phyloP scores from a whole-genome alignment of 2,797 vertebrate genomes.

The Muraenolepis orangiensis region DNA sequence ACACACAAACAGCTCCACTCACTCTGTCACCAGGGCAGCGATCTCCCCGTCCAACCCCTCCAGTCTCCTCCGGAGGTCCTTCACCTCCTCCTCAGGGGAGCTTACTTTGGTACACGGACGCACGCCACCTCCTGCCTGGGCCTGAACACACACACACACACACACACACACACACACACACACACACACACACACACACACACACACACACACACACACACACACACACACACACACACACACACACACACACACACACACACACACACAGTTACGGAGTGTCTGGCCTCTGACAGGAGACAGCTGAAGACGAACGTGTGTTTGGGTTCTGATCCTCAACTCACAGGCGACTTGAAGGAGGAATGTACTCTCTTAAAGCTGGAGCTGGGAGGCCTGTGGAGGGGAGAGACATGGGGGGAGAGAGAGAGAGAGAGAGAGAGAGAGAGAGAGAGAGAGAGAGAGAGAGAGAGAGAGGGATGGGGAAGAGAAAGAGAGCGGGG shows the following conservation, averaged over 20 bases:
- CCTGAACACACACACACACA: slow-evolving; percentile 37
- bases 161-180: slow-evolving; percentile 6
- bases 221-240: too few species aligned
- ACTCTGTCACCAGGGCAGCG: slow-evolving; percentile 79
- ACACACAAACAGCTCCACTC: slow-evolving; percentile 61
- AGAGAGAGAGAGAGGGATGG: too few species aligned
- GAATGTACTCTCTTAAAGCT: slow-evolving; percentile 55
- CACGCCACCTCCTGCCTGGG: slow-evolving; percentile 46
- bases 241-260: too few species aligned
- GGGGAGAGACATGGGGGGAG: too few species aligned
- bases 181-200: too few species aligned
- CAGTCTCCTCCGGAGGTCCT: slow-evolving; percentile 74
- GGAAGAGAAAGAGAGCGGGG: too few species aligned
- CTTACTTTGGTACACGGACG: slow-evolving; percentile 39
- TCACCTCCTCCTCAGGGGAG: slow-evolving; percentile 69
- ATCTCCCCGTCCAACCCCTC: slow-evolving; percentile 81
- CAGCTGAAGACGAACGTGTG: not conserved
- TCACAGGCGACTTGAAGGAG: slow-evolving; percentile 67
- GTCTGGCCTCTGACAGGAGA: too few species aligned
- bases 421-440: too few species aligned
- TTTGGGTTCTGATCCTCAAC: slow-evolving; percentile 19
- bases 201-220: too few species aligned
- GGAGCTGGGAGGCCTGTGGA: slow-evolving; percentile 60
- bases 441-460: too few species aligned
- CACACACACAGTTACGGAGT: too few species aligned